These are phyloP conservation scores for Diplolepis rosae DNA, from an alignment of 2,888 invertebrate species.

Conservation along the genomic window DNA sequence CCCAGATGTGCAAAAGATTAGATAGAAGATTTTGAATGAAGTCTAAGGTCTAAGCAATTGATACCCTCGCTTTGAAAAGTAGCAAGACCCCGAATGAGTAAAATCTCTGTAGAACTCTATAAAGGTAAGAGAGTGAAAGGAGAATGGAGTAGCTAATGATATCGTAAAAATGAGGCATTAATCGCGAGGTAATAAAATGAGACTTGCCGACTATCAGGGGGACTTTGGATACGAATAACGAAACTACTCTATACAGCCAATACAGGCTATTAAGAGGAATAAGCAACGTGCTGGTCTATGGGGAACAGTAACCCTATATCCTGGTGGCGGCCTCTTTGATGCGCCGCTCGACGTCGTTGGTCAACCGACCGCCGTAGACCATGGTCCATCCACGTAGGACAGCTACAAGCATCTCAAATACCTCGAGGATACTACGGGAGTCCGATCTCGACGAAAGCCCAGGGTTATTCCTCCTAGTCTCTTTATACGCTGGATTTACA, in stretches of 20 bases:
- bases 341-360: constrained; percentile 61
- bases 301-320: constrained; percentile 67
- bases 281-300: constrained; percentile 59
- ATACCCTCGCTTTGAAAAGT: neutral
- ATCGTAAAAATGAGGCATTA: constrained; percentile 29
- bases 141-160: constrained; percentile 30
- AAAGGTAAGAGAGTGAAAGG: neutral
- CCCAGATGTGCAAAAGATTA: neutral
- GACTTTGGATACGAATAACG: constrained; percentile 1
- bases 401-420: constrained; percentile 73
- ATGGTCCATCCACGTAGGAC: constrained; percentile 69
- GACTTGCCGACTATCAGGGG: constrained; percentile 25
- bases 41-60: neutral
- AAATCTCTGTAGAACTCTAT: constrained; percentile 12
- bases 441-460: constrained; percentile 59
- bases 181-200: constrained; percentile 26
- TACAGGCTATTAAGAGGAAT: constrained; percentile 67
- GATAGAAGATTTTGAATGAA: neutral
- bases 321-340: constrained; percentile 69
- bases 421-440: constrained; percentile 65
- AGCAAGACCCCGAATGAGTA: neutral
- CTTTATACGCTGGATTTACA: constrained; percentile 47
- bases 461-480: constrained; percentile 51
- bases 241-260: constrained; percentile 54
- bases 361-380: constrained; percentile 66